Evolutionary conservation across 2,113 vertebrate species (phyloP).

Genomic region (Ceuthmochares aereus): DNA sequence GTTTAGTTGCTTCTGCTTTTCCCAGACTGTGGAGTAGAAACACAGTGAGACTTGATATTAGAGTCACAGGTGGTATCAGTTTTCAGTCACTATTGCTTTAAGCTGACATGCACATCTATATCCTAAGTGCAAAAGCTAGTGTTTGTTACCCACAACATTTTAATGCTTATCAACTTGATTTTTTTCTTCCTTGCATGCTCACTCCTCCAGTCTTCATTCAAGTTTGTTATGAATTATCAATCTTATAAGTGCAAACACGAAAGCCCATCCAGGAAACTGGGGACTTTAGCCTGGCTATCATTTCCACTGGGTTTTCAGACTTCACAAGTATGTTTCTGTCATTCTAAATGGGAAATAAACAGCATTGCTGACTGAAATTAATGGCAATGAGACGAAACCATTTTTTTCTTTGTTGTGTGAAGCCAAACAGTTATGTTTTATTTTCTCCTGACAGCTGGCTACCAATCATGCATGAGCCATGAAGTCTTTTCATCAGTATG

Average conservation of each 20-base stretch:
- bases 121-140: not conserved
- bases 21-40: not conserved
- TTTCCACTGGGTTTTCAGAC: not conserved
- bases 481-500: not conserved
- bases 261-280: accelerated
- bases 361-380: not conserved
- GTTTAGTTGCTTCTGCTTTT: not conserved
- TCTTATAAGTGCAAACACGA: not conserved
- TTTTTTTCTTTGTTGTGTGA: not conserved
- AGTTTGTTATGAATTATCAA: not conserved
- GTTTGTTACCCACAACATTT: not conserved
- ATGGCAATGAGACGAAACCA: not conserved
- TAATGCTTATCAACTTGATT: not conserved
- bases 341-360: slow-evolving; percentile 1
- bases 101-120: not conserved
- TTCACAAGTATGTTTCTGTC: not conserved
- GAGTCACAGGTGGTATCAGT: not conserved
- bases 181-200: not conserved
- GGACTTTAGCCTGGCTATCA: not conserved
- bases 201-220: not conserved
- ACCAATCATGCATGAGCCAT: slow-evolving; percentile 14
- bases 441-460: slow-evolving; percentile 8
- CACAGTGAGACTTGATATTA: not conserved
- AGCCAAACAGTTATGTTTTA: not conserved
- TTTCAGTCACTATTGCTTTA: not conserved